phyloP scores from a whole-genome alignment of 2,113 vertebrate genomes.

The Calidris pugnax region DNA sequence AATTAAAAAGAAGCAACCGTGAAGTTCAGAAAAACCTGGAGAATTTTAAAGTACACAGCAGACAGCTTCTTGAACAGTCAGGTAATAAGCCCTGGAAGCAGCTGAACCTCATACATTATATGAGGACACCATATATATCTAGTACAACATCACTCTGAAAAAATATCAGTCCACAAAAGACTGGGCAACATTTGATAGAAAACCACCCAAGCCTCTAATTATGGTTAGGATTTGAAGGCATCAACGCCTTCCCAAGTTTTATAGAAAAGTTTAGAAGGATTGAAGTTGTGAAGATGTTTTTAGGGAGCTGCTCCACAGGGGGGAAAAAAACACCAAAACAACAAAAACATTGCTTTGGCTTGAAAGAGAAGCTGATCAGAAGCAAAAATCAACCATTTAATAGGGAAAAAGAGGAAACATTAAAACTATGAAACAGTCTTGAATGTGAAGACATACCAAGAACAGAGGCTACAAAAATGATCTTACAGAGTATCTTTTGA shows the following conservation, averaged over 20 bases:
- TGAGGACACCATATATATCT: background rate
- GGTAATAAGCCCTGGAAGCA: background rate
- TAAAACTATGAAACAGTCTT: background rate
- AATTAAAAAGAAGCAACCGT: background rate
- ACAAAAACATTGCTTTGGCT: background rate
- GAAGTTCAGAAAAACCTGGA: background rate
- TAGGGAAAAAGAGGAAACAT: background rate
- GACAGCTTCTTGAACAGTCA: background rate
- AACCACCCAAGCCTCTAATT: background rate
- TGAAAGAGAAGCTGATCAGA: background rate
- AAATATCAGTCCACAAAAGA: background rate
- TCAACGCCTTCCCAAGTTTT: background rate
- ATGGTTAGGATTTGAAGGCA: background rate
- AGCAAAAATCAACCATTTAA: background rate
- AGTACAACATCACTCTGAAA: background rate
- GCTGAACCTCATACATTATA: background rate
- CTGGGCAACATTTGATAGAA: background rate
- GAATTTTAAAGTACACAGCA: background rate
- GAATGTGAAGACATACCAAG: background rate
- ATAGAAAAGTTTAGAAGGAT: background rate
- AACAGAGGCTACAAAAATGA: background rate
- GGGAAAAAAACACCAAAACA: no score
- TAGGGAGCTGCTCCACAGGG: no score
- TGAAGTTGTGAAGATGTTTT: background rate
- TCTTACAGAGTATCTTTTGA: background rate